Evolutionary conservation across 2,113 vertebrate genomes (phyloP), one percentile per base, ranked within the genome.

Genomic region (Anser brachyrhynchus): DNA sequence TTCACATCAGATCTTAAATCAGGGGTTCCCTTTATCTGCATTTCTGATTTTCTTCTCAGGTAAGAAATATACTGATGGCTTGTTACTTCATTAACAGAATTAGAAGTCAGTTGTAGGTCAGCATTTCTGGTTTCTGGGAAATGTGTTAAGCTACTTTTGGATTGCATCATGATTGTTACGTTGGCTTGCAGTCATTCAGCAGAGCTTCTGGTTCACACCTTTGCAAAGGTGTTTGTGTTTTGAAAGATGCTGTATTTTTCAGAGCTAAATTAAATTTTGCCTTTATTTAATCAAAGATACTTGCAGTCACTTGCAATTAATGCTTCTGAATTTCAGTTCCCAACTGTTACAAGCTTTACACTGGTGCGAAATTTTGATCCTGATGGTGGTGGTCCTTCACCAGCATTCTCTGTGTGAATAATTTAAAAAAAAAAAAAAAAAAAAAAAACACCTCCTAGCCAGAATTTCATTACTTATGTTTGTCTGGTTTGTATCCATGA

Each of bases 121-220:
- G 82, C 69, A 31, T 67, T 89, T 78, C 88, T 90, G 22, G 29
- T 87, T 76, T 72, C 76, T 13, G 44, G 52, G 58, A 74, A 86
- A 57, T 57, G 65, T 77, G 61, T 90, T 72, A 28, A 87, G 86
- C 70, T 78, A 13, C 69, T 87, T 90, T 58, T 81, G 90, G 72
- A 35, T 75, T 25, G 6, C 52, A 31, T 64, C 66, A 37, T 14
- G 15, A 17, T 75, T 41, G 52, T 49, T 73, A 8, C 55, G 4
- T 79, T 88, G 83, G 55, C 57, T 86, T 71, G 31, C 64, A 87
- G 90, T 90, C 39, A 3, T 64, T 89, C 78, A 65, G 49, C 88
- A 84, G 72, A 94, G 85, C 69, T 89, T 67, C 77, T 82, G 77
- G n/a, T 84, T 94, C 77, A 58, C 84, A 95, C 77, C 81, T 95